phyloP scores from a whole-genome alignment of 2,797 vertebrate genomes.

The Ceryle rudis region DNA sequence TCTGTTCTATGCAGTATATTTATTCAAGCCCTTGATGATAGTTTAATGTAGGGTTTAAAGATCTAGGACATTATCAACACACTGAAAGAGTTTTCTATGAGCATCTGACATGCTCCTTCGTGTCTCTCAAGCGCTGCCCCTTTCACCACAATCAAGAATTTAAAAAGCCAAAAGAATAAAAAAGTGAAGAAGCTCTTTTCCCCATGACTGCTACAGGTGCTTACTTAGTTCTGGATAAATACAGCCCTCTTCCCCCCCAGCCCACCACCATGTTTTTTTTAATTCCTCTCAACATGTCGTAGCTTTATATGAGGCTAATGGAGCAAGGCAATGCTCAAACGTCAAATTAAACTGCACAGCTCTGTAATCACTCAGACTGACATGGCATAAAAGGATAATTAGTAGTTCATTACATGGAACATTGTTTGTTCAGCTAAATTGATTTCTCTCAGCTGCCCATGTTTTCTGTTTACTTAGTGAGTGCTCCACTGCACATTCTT shows the following conservation, averaged over 20 bases:
- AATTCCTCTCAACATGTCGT: conserved; percentile 75
- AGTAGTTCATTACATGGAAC: conserved; percentile 90
- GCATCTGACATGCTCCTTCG: neutral
- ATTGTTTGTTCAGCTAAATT: conserved; percentile 92
- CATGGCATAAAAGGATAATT: conserved; percentile 92
- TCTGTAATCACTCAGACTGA: conserved; percentile 87
- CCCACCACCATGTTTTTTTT: conserved; percentile 12
- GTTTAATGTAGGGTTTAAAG: neutral
- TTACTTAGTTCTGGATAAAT: conserved; percentile 75
- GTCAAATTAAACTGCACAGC: conserved; percentile 85
- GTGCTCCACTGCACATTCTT: conserved; percentile 82
- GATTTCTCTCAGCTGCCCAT: conserved; percentile 89
- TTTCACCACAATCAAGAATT: neutral
- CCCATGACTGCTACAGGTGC: conserved; percentile 76
- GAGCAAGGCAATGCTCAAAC: conserved; percentile 87
- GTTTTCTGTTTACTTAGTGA: conserved; percentile 87
- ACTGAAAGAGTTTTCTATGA: neutral
- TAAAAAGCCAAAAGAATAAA: neutral
- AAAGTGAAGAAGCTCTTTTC: conserved; percentile 34
- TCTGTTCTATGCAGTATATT: neutral
- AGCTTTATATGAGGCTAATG: conserved; percentile 87
- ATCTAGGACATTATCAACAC: neutral
- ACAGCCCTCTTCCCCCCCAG: conserved; percentile 10
- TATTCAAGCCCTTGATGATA: neutral
- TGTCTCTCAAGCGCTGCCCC: neutral